phyloP scores from a whole-genome alignment of 2,888 invertebrate genomes.

The Iphiclides podalirius region DNA sequence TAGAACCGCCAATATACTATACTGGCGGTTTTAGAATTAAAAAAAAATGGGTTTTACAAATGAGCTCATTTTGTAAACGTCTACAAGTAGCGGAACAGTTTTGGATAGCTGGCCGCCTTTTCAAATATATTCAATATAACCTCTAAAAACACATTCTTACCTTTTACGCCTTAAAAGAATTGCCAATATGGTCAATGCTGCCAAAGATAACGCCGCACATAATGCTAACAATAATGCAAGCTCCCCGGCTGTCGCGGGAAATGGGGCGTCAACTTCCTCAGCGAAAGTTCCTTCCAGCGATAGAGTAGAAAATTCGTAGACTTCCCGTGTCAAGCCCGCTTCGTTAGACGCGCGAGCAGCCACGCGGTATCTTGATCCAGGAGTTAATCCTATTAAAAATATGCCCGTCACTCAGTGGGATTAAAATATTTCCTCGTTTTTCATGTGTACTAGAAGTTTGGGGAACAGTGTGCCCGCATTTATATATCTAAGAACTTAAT shows the following conservation, averaged over 20 bases:
- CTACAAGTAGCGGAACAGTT: too few relatives aligned
- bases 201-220: slow-evolving; percentile 77
- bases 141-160: slow-evolving; percentile 35
- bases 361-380: slow-evolving; percentile 81
- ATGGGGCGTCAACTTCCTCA: slow-evolving; percentile 69
- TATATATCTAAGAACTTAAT: too few relatives aligned
- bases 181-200: slow-evolving; percentile 78
- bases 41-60: too few relatives aligned
- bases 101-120: too few relatives aligned
- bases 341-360: slow-evolving; percentile 82
- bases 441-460: too few relatives aligned
- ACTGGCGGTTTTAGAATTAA: too few relatives aligned
- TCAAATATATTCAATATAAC: too few relatives aligned
- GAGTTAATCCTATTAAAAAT: slow-evolving; percentile 71
- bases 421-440: too few relatives aligned
- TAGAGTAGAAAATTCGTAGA: slow-evolving; percentile 80
- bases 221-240: slow-evolving; percentile 71
- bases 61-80: too few relatives aligned
- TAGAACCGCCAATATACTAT: too few relatives aligned
- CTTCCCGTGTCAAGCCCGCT: slow-evolving; percentile 81
- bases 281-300: slow-evolving; percentile 76
- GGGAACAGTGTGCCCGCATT: too few relatives aligned
- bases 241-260: slow-evolving; percentile 70
- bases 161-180: slow-evolving; percentile 78
- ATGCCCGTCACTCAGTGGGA: too few relatives aligned